Base-by-base conservation (phyloP, 2,888 invertebrate genomes). In the Cyrtodaria siliqua region DNA sequence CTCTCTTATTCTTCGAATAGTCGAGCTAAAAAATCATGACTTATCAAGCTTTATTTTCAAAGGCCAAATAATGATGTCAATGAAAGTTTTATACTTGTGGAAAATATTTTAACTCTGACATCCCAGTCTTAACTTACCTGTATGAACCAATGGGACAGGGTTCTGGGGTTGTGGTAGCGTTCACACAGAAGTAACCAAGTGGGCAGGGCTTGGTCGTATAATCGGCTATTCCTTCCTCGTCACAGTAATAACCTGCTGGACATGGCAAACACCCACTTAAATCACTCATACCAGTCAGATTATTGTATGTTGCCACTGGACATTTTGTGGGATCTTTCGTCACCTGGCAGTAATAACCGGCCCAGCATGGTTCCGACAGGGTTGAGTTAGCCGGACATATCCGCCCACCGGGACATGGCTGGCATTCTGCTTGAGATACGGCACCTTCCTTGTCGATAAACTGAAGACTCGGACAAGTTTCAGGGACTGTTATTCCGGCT, bases 111-210 rank as follows among this genome's bases (percentile, higher is more conserved):
- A n/a, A n/a, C n/a, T n/a, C n/a, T n/a, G n/a, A n/a, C n/a, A n/a
- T n/a, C n/a, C n/a, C n/a, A n/a, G n/a, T n/a, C n/a, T n/a, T n/a
- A n/a, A 33, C 33, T 44, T 64, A 91, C 91, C 92, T 90, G 89
- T 89, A 92, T 18, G 91, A 90, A 33, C 92, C 92, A 8, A 82
- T 73, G 3, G 92, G 92, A 71, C 92, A 92, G 8, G 89, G 83
- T 4, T 82, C 78, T n/a, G 91, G 87, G 4, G 61, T 78, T 1
- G 64, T 72, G 0, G 90, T 87, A 0, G 89, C 91, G 63, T 89
- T 90, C 4, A 86, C 79, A 79, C 92, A 92, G 84, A 86, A 92
- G 63, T 74, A 89, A 2, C 92, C 92, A 6, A 89, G 85, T 0
- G 90, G 90, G 68, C 92, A 92, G 0, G 91, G 91, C 56, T 86